Conservation (phyloP, 2,113 vertebrate genomes). For the Phainopepla nitens region DNA sequence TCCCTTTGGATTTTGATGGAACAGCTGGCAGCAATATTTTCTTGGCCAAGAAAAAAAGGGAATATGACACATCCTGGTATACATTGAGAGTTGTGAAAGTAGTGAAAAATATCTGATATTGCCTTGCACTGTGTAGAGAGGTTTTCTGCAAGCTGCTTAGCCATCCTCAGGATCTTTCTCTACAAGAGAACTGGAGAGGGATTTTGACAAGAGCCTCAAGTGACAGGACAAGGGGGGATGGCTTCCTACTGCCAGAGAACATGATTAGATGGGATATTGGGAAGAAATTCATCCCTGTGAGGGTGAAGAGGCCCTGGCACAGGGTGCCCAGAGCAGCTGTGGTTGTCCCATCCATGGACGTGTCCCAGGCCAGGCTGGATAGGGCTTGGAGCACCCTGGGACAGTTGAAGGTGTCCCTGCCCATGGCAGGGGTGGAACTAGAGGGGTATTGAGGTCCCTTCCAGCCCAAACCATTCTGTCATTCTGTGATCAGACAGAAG, state of each 20-base stretch:
- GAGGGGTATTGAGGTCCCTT: not conserved
- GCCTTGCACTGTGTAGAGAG: not conserved
- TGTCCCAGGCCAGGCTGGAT: not conserved
- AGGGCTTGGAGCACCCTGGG: not conserved
- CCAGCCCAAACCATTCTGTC: not conserved
- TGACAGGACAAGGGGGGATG: not conserved
- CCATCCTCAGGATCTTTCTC: not conserved
- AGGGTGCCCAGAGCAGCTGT: not conserved
- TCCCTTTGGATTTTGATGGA: not conserved
- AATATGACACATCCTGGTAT: not conserved
- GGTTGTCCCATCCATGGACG: not conserved
- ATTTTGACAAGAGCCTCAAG: not conserved
- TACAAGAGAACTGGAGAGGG: not conserved
- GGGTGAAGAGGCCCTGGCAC: accelerated
- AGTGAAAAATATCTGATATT: not conserved
- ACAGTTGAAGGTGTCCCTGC: not conserved
- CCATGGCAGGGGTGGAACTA: not conserved
- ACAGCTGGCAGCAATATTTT: not conserved
- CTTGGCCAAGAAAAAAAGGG: not conserved
- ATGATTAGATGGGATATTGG: not conserved
- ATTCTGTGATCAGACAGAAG: not conserved
- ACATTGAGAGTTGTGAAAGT: not conserved
- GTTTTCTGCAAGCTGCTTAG: not conserved
- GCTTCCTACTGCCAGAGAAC: not conserved
- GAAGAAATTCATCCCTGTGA: not conserved